Base-by-base conservation (phyloP, 2,797 vertebrate genomes). In the Gadopsis marmoratus region DNA sequence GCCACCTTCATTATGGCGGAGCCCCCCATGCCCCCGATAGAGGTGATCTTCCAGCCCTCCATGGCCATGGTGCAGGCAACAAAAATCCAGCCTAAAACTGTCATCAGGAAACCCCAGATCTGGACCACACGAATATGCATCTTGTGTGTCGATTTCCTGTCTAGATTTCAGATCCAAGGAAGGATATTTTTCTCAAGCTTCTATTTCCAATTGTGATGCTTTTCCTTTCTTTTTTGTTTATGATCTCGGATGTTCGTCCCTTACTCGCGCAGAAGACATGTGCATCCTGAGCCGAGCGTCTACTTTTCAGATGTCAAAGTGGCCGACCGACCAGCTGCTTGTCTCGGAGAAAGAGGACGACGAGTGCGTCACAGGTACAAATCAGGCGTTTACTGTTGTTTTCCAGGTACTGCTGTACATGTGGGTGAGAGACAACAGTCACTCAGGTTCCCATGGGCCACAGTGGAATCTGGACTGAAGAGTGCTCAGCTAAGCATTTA, bases 31-130 rank as follows among this genome's bases (percentile, higher is more conserved):
- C 98, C 98, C 5, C 98, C 97, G 39, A 98, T 95, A 53, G 95
- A 83, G 7, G 94, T 94, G 86, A 98, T 96, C 86, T 98, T 99
- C 98, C 98, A 99, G 89, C 97, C 96, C 76, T 99, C 97, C 92
- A 97, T 98, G 90, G 97, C 97, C 93, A 99, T 94, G 45, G 97
- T 97, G 86, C 97, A 98, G 45, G 97, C 96, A 48, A 97, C 93
- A 6, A 98, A 97, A 83, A 98, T 96, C 98, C 98, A 99, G 45
- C 98, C 97, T 2, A 96, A 86, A 43, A 96, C 86, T 0, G 95
- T 94, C 88, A 98, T 94, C 81, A 97, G 86, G 91, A 98, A 98
- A 5, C 96, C 97, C 92, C 96, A 95, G 81, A 99, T 97, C 94
- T 99, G 97, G 71, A 96, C 94, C 23, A 95, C 94, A 16, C 96